Percentiles rank a stretch among this genome's conserved stretches.
These are phyloP conservation scores for Torymus auratus DNA, from an alignment of 2,888 invertebrate genomes.

Conservation along the genomic window DNA sequence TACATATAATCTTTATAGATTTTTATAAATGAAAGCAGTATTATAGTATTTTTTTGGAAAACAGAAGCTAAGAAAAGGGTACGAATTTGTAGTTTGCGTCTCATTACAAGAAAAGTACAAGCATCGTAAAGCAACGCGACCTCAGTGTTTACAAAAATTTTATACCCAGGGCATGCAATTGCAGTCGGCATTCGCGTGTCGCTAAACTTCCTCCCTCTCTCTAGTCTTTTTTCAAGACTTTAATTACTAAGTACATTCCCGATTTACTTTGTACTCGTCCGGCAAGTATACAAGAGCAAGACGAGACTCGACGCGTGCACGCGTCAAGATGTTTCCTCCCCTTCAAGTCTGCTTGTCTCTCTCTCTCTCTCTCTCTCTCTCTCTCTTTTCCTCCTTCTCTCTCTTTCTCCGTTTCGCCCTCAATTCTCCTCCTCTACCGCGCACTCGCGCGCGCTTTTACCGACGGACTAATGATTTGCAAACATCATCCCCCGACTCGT, in stretches of 20 bases:
- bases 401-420: conserved; percentile 36
- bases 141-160: too few relatives aligned
- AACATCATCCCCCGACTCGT: conserved; percentile 69
- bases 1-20: too few relatives aligned
- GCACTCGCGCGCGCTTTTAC: conserved; percentile 60
- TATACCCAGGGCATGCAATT: neutral
- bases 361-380: conserved; percentile 27
- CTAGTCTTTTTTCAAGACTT: conserved; percentile 36
- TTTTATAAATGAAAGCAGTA: too few relatives aligned
- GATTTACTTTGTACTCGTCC: conserved; percentile 59
- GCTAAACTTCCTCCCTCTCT: conserved; percentile 16
- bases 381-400: conserved; percentile 40
- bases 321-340: conserved; percentile 36
- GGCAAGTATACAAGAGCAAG: conserved; percentile 27
- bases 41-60: too few relatives aligned
- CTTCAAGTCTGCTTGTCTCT: neutral
- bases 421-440: conserved; percentile 29
- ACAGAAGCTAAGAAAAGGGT: too few relatives aligned
- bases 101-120: too few relatives aligned
- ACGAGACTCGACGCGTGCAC: conserved; percentile 8
- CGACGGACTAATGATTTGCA: conserved; percentile 74
- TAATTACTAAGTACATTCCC: conserved; percentile 60
- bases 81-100: too few relatives aligned
- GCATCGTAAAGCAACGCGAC: too few relatives aligned
- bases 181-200: neutral